Evolutionary conservation across 2,113 vertebrate genomes (phyloP).

Genomic region (Xenotilapia longispinis): DNA sequence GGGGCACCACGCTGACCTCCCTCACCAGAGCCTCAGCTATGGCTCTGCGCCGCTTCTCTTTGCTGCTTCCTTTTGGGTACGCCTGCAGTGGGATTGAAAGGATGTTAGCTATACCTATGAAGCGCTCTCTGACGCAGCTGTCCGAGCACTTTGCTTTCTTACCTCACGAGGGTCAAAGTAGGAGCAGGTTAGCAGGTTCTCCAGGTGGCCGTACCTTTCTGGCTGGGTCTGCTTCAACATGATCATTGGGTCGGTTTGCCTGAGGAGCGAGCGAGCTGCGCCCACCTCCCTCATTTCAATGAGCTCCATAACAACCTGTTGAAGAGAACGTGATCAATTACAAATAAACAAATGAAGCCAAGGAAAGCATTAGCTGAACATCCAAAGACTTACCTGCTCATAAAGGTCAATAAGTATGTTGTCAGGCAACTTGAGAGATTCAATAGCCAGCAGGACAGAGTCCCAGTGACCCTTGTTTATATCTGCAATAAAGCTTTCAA

Average conservation of each 20-base stretch:
- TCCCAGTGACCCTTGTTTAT: constrained; percentile 98
- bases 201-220: constrained; percentile 87
- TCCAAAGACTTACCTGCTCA: constrained; percentile 79
- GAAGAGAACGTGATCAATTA: neutral
- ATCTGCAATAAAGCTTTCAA: constrained; percentile 95
- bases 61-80: constrained; percentile 93
- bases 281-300: constrained; percentile 94
- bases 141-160: neutral
- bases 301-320: constrained; percentile 91
- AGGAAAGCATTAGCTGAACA: neutral
- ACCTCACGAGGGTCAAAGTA: constrained; percentile 98
- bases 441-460: constrained; percentile 92
- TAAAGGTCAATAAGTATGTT: constrained; percentile 96
- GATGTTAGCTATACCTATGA: neutral
- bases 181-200: constrained; percentile 88
- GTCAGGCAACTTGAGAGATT: constrained; percentile 93
- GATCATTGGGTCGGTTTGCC: constrained; percentile 97
- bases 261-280: constrained; percentile 89
- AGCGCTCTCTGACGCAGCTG: neutral
- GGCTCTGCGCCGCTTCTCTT: constrained; percentile 89
- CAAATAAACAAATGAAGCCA: neutral
- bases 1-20: constrained; percentile 97
- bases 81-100: constrained; percentile 65
- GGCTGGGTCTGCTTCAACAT: constrained; percentile 97
- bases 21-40: constrained; percentile 92